phyloP scores from a whole-genome alignment of 30 jellyfish, hydroid and myxozoan genomes.

The Phacellophora camtschatica region DNA sequence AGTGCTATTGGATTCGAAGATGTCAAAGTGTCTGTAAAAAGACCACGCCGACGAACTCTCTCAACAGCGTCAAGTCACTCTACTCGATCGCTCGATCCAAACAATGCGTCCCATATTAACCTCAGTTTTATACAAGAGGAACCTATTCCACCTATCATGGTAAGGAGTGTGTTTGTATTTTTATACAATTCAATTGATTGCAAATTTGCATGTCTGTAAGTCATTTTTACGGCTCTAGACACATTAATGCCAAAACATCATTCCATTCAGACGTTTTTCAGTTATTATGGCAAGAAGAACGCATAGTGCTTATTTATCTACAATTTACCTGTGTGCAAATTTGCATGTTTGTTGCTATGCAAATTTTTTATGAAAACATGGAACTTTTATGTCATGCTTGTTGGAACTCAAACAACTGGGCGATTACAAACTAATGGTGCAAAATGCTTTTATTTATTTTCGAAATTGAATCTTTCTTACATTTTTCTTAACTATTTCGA shows the following conservation, averaged over 20 bases:
- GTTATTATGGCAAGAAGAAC: no score
- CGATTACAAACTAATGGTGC: no score
- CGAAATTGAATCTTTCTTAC: no score
- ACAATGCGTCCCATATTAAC: background rate
- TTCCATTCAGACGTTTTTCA: background rate
- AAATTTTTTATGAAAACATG: no score
- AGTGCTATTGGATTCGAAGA: conserved; percentile 45
- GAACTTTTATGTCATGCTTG: no score
- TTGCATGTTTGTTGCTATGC: no score
- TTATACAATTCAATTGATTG: background rate
- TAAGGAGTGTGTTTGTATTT: background rate
- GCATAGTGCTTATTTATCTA: no score
- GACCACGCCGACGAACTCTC: conserved; percentile 16
- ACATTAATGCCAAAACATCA: background rate
- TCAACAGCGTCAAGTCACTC: conserved; percentile 4
- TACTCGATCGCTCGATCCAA: background rate
- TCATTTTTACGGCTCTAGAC: background rate
- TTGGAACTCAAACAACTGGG: no score
- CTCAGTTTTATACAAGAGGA: conserved; percentile 14
- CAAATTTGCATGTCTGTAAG: background rate
- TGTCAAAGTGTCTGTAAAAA: background rate
- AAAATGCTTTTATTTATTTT: no score
- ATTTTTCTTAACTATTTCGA: no score
- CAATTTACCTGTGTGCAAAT: no score
- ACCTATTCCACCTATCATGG: background rate